Conservation (phyloP, 2,113 vertebrate species). For the Indicator maculatus region DNA sequence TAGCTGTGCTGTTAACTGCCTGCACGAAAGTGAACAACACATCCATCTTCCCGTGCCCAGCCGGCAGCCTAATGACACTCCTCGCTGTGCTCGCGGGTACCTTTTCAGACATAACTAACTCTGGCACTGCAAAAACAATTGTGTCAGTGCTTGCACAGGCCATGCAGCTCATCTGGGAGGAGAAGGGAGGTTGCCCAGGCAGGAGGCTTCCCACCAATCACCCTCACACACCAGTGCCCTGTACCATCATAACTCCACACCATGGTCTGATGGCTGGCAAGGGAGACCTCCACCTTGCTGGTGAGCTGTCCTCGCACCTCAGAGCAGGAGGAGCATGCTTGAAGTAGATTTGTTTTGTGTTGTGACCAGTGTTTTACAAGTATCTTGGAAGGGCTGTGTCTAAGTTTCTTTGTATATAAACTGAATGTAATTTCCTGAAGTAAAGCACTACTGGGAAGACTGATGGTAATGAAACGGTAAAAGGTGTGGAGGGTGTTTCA, state of each 20-base stretch:
- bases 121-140: slow-evolving; percentile 24
- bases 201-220: not conserved
- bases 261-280: not conserved
- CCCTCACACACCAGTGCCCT: not conserved
- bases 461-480: not conserved
- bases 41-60: slow-evolving; percentile 65
- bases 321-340: not conserved
- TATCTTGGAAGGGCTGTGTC: not conserved
- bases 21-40: slow-evolving; percentile 41
- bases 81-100: not conserved
- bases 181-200: not conserved
- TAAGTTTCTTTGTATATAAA: not conserved
- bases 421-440: not conserved
- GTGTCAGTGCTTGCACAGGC: not conserved
- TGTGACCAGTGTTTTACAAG: not conserved
- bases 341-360: not conserved
- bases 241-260: not conserved
- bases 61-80: slow-evolving; percentile 51
- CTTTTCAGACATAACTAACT: slow-evolving; percentile 38
- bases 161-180: not conserved
- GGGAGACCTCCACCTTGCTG: not conserved
- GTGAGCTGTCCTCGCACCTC: not conserved
- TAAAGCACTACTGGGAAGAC: not conserved
- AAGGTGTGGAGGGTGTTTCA: not conserved
- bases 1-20: slow-evolving; percentile 60